Base-by-base conservation (phyloP, 1,140 invertebrate species). In the Episyrphus balteatus region DNA sequence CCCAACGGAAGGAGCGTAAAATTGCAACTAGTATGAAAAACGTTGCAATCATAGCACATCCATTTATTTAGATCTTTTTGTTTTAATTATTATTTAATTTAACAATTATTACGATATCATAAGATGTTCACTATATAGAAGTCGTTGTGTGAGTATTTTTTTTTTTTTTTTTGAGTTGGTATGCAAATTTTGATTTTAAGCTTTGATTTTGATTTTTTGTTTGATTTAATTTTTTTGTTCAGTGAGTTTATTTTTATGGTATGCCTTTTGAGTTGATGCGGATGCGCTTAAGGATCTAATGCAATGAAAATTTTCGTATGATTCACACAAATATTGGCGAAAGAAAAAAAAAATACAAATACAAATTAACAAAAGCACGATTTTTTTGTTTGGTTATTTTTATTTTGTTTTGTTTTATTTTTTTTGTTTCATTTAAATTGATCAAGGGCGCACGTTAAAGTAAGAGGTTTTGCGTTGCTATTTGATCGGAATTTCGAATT, bases 21-120 rank as follows among this genome's bases (percentile, higher is more conserved):
- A 68, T 67, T 58, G 62, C 62, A 59, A 67, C 66, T 14, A 68
- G 58, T 31, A 68, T 63, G 50, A 68, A 67, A 44, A 68, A 51
- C 40, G 65, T 68, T 53, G 65, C 65, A 54, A 68, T 66, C 65
- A 68, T 68, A 21, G 46, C 48, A 43, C 50, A 21, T 33, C 14
- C 13, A 31, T 30, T 14, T 44, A n/a, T 44, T 12, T 21, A n/a
- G 12, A 15, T 32, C 26, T 30, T 33, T 33, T 32, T n/a, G 14
- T 9, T 15, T 40, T 40, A 40, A 15, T 6, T 5, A 36, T n/a
- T 15, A 36, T 36, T 5, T 36, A 36, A 26, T 26, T 26, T 26
- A 33, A 33, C 8, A n/a, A n/a, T 36, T 36, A n/a, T 36, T 36
- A 36, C 3, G 12, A 36, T 5, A 36, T 5, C 3, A 26, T 3